Conservation (phyloP, 2,888 invertebrate species). For the Epinotia bilunana region DNA sequence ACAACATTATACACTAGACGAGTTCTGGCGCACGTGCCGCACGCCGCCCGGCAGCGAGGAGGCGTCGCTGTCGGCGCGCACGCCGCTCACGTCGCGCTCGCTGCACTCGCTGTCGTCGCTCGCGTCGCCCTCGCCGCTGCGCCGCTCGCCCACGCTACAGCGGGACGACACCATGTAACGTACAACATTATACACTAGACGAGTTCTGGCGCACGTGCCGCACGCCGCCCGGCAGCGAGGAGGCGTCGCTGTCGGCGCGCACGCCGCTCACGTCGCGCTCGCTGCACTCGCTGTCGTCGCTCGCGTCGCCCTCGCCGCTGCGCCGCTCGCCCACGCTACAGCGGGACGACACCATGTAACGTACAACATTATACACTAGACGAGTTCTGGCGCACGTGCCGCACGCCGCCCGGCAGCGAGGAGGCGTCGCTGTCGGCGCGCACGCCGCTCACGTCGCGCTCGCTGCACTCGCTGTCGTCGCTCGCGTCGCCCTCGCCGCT, state of each 20-base stretch:
- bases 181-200: too few species aligned
- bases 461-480: conserved; percentile 62
- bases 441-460: not conserved
- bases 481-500: conserved; percentile 67
- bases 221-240: conserved; percentile 80
- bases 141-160: conserved; percentile 73
- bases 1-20: not conserved
- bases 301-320: conserved; percentile 62
- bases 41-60: conserved; percentile 81
- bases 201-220: conserved; percentile 69
- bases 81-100: conserved; percentile 78
- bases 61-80: conserved; percentile 74
- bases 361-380: too few species aligned
- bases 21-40: conserved; percentile 70
- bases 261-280: conserved; percentile 80
- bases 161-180: conserved; percentile 53
- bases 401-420: conserved; percentile 80
- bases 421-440: conserved; percentile 73
- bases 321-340: conserved; percentile 73
- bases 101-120: conserved; percentile 79
- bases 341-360: conserved; percentile 54
- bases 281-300: conserved; percentile 78
- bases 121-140: conserved; percentile 60
- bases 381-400: conserved; percentile 51
- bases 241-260: conserved; percentile 74